A percentile compares a stretch with the other conserved stretches of the same genome.
Conservation (phyloP, 2,113 vertebrate species). For the Pontoporia blainvillei region DNA sequence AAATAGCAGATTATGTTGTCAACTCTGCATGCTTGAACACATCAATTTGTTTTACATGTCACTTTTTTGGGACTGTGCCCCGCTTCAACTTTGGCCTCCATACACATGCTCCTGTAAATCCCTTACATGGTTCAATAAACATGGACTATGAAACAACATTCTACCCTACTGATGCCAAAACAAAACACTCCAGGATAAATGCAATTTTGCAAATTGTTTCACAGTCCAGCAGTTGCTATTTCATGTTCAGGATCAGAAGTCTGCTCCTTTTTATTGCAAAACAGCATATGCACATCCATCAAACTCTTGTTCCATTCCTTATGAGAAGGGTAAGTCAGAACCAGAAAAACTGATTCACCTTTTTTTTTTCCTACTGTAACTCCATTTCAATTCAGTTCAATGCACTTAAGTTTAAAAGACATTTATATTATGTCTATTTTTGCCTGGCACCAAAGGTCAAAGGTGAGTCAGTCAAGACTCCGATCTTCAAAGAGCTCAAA, state of each 20-base stretch:
- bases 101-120: conserved; percentile 44
- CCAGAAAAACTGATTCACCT: neutral
- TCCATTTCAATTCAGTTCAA: neutral
- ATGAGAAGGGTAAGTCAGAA: neutral
- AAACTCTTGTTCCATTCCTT: neutral
- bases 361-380: neutral
- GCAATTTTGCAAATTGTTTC: conserved; percentile 45
- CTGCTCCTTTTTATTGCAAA: conserved; percentile 33
- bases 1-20: conserved; percentile 51
- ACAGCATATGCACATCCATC: neutral
- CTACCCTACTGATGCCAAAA: conserved; percentile 35
- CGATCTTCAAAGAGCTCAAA: neutral
- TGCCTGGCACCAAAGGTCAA: neutral
- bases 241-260: conserved; percentile 1
- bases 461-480: neutral
- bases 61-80: conserved; percentile 53
- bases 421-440: neutral
- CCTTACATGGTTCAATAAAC: conserved; percentile 43
- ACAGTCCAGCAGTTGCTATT: conserved; percentile 24
- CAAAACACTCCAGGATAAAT: conserved; percentile 9
- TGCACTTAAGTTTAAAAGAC: neutral
- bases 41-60: conserved; percentile 51
- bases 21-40: conserved; percentile 26
- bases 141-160: conserved; percentile 15
- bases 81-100: conserved; percentile 30